Conservation (phyloP, 2,888 invertebrate species). For the Orthosia gracilis region DNA sequence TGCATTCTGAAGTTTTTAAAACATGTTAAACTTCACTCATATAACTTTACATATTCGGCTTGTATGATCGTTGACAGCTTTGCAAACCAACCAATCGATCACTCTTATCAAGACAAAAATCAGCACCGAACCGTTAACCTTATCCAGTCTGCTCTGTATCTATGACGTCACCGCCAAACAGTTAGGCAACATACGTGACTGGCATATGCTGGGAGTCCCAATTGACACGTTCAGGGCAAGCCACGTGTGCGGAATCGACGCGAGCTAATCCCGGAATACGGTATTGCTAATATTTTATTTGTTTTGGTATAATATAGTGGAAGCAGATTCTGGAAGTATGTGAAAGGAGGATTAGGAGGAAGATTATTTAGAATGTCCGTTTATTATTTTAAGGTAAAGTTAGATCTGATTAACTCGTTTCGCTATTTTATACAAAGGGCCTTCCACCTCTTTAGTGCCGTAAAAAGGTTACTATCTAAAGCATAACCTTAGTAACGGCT, state of each 20-base stretch:
- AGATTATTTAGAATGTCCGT: neutral
- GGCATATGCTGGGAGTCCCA: slow-evolving; percentile 79
- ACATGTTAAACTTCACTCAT: neutral
- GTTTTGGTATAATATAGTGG: slow-evolving; percentile 44
- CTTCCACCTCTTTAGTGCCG: too few species aligned
- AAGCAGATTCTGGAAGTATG: slow-evolving; percentile 34
- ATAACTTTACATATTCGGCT: neutral
- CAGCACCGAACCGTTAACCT: slow-evolving; percentile 50
- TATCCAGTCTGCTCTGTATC: slow-evolving; percentile 75
- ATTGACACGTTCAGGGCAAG: slow-evolving; percentile 81
- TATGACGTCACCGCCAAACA: slow-evolving; percentile 78
- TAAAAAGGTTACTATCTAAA: too few species aligned
- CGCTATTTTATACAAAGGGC: too few species aligned
- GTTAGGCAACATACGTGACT: slow-evolving; percentile 87
- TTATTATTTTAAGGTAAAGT: neutral
- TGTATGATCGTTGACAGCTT: slow-evolving; percentile 1
- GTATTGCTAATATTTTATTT: slow-evolving; percentile 67
- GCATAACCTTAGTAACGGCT: too few species aligned
- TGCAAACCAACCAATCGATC: slow-evolving; percentile 39
- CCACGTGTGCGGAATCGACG: slow-evolving; percentile 83
- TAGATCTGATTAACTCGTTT: too few species aligned
- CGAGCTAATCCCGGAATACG: slow-evolving; percentile 65
- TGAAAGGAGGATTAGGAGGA: neutral
- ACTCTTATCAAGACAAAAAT: slow-evolving; percentile 44
- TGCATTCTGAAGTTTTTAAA: neutral